Conservation (phyloP, 2,888 invertebrate genomes). For the Synergus gifuensis region DNA sequence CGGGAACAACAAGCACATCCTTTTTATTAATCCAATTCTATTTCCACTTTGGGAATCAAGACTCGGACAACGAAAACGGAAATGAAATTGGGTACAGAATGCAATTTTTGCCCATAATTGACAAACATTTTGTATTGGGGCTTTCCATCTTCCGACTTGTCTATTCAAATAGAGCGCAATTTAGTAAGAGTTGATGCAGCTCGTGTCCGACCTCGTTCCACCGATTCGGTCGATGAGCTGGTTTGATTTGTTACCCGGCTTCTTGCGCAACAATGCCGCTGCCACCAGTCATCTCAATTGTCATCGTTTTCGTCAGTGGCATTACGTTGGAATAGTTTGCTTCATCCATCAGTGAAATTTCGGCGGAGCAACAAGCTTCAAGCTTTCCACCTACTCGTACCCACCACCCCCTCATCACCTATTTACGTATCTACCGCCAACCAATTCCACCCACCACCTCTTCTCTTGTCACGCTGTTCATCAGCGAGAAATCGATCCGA, state of each 20-base stretch:
- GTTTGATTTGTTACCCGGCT: constrained; percentile 10
- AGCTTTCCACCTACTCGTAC: not conserved
- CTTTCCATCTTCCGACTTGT: too few relatives aligned
- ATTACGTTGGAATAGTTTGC: constrained; percentile 4
- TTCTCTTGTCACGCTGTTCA: constrained; percentile 11
- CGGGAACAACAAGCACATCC: too few relatives aligned
- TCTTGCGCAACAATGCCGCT: not conserved
- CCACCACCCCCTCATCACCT: not conserved
- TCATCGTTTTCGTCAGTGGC: constrained; percentile 5
- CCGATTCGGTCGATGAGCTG: not conserved
- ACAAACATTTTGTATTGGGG: too few relatives aligned
- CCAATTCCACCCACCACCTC: not conserved
- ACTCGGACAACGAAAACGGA: not conserved
- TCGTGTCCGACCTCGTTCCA: not conserved
- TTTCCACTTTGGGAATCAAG: not conserved
- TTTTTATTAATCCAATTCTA: not conserved
- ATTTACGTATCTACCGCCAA: not conserved
- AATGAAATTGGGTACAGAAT: not conserved
- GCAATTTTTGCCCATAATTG: too few relatives aligned
- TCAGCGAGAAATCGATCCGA: constrained; percentile 21
- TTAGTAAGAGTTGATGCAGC: too few relatives aligned
- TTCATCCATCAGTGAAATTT: not conserved
- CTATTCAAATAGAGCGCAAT: too few relatives aligned
- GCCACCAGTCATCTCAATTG: not conserved
- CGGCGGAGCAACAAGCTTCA: not conserved